Conservation (phyloP, 2,888 invertebrate species). For the Heliconius sara region DNA sequence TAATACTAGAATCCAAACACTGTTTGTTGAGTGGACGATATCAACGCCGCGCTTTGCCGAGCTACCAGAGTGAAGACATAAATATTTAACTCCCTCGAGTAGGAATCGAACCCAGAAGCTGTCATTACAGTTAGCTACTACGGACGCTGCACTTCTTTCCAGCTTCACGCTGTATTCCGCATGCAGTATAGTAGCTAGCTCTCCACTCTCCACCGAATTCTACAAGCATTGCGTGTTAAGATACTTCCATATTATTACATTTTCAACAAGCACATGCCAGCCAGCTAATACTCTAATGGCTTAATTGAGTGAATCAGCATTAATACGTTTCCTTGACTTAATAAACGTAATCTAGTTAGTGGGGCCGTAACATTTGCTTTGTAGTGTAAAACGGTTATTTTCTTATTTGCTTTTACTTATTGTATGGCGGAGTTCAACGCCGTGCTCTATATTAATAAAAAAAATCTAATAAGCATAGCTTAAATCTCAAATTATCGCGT, state of each 20-base stretch:
- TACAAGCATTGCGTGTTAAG: neutral
- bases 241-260: neutral
- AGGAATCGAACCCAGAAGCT: no score
- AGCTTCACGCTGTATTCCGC: neutral
- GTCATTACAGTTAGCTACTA: no score
- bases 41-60: no score
- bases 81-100: no score
- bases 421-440: neutral
- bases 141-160: no score
- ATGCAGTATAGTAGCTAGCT: neutral
- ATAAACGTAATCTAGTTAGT: constrained; percentile 41
- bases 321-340: constrained; percentile 43
- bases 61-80: no score
- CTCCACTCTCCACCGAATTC: neutral
- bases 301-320: constrained; percentile 43
- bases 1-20: no score
- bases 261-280: neutral
- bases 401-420: neutral
- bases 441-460: neutral
- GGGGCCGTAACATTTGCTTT: constrained; percentile 21
- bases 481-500: neutral
- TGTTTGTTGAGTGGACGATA: no score
- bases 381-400: neutral
- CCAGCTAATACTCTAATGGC: constrained; percentile 29
- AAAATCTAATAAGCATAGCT: neutral